phyloP scores from a whole-genome alignment of 2,797 vertebrate species.

The Arnoldichthys spilopterus region DNA sequence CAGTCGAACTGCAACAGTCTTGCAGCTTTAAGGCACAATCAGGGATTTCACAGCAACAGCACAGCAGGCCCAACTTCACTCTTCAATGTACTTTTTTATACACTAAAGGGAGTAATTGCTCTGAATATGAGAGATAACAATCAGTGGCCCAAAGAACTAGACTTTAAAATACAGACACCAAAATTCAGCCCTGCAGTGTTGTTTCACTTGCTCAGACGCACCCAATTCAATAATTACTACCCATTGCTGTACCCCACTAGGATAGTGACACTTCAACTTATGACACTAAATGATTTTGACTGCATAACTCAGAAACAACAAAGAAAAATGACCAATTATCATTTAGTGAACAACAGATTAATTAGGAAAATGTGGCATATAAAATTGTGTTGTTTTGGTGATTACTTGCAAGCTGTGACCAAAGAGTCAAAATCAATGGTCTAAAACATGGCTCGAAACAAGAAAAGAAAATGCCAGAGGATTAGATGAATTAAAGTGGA shows the following conservation, averaged over 20 bases:
- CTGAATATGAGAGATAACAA: background rate
- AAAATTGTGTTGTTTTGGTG: constrained; percentile 22
- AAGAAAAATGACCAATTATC: background rate
- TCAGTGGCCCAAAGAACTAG: background rate
- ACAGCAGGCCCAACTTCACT: background rate
- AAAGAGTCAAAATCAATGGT: background rate
- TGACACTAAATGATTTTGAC: background rate
- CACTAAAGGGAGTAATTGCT: constrained; percentile 11
- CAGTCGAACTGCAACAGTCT: constrained; percentile 27
- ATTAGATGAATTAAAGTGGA: too few species aligned
- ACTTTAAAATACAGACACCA: background rate
- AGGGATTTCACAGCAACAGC: constrained; percentile 27
- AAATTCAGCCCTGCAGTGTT: background rate
- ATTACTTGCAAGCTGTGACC: background rate
- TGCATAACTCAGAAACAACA: background rate
- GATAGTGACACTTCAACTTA: background rate
- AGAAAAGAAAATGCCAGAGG: background rate
- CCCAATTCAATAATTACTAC: background rate
- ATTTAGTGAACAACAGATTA: background rate
- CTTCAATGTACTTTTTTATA: constrained; percentile 9
- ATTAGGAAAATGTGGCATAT: constrained; percentile 11
- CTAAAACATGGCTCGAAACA: background rate
- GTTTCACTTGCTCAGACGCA: background rate
- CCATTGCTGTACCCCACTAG: too few species aligned
- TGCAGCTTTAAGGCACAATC: constrained; percentile 26